Conservation (phyloP, 2,797 vertebrate species). For the Eurystomus glaucurus region DNA sequence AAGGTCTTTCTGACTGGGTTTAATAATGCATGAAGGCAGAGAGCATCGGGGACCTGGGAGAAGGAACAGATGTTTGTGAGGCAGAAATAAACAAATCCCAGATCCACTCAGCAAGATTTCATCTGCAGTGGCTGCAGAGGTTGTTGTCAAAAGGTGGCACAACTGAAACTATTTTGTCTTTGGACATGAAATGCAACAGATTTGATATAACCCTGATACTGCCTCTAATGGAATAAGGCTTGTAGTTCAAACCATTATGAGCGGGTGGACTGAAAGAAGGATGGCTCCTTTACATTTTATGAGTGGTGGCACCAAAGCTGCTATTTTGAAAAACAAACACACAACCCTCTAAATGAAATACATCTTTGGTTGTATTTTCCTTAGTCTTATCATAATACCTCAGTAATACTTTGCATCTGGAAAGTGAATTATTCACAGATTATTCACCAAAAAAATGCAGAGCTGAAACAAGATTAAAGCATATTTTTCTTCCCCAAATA, state of each 20-base stretch:
- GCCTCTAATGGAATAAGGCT: neutral
- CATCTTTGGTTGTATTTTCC: constrained; percentile 61
- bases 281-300: constrained; percentile 7
- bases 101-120: constrained; percentile 6
- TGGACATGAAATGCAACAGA: neutral
- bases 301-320: constrained; percentile 5
- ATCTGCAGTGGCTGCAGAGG: neutral
- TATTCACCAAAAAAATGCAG: constrained; percentile 69
- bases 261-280: constrained; percentile 16
- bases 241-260: neutral
- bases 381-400: constrained; percentile 70
- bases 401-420: constrained; percentile 73
- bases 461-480: constrained; percentile 75
- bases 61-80: constrained; percentile 32
- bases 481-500: constrained; percentile 69
- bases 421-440: constrained; percentile 72
- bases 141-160: constrained; percentile 18
- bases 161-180: constrained; percentile 22
- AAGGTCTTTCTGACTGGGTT: neutral
- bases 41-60: neutral
- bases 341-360: constrained; percentile 55
- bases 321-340: constrained; percentile 54
- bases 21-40: constrained; percentile 16
- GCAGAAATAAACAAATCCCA: constrained; percentile 30
- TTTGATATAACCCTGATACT: neutral